A percentile compares a stretch with the other conserved stretches of the same genome.
These are phyloP conservation scores for Barbus barbus DNA, from an alignment of 2,113 vertebrate genomes.

Conservation along the genomic window DNA sequence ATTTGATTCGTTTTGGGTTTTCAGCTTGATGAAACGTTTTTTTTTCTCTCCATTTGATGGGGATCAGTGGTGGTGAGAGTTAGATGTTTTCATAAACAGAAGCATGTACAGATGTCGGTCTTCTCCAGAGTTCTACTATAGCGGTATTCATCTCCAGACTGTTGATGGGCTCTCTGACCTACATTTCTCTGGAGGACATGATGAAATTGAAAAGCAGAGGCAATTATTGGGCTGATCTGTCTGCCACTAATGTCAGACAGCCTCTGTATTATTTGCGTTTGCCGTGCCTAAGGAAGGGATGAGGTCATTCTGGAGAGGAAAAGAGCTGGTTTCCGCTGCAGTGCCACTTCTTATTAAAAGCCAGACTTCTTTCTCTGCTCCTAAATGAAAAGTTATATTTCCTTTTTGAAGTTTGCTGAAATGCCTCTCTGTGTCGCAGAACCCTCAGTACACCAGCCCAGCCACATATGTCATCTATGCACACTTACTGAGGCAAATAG, in stretches of 20 bases:
- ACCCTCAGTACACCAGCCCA: slow-evolving; percentile 88
- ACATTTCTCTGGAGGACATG: slow-evolving; percentile 41
- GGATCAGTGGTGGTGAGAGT: background rate
- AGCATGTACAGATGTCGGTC: background rate
- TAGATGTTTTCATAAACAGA: slow-evolving; percentile 29
- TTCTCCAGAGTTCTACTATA: slow-evolving; percentile 29
- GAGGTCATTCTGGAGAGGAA: slow-evolving; percentile 62
- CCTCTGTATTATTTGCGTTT: slow-evolving; percentile 50
- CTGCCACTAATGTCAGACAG: slow-evolving; percentile 47
- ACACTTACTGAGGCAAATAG: slow-evolving; percentile 88
- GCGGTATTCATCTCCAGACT: slow-evolving; percentile 3
- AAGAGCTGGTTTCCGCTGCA: slow-evolving; percentile 55
- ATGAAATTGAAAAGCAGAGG: slow-evolving; percentile 45
- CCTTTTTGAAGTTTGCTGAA: slow-evolving; percentile 48
- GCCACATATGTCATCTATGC: slow-evolving; percentile 90
- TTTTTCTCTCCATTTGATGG: background rate
- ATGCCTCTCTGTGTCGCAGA: slow-evolving; percentile 76
- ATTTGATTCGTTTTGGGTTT: slow-evolving; percentile 1
- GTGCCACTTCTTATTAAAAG: slow-evolving; percentile 58
- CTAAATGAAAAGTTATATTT: slow-evolving; percentile 54
- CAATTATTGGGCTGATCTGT: slow-evolving; percentile 48
- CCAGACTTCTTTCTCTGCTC: slow-evolving; percentile 51
- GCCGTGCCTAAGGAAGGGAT: slow-evolving; percentile 55
- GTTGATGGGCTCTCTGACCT: slow-evolving; percentile 40
- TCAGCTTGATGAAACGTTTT: slow-evolving; percentile 9